These are phyloP conservation scores for Percopsis omiscomaycus DNA, from an alignment of 2,797 vertebrate species.

Conservation along the genomic window DNA sequence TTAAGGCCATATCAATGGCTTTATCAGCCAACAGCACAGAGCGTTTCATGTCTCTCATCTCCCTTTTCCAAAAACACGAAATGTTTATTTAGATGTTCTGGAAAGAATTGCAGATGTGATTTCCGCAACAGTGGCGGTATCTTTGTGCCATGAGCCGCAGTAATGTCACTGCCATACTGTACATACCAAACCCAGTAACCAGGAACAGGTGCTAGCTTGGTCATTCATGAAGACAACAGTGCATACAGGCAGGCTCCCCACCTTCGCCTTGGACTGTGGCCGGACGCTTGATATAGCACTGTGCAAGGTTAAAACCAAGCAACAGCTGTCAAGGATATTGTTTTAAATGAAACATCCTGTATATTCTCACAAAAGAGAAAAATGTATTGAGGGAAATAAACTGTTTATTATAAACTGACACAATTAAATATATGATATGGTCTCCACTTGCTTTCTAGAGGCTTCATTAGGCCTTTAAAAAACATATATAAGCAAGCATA, in stretches of 20 bases:
- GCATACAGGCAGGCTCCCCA: background rate
- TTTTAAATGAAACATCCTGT: no score
- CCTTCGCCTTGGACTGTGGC: constrained; percentile 2
- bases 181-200: constrained; percentile 41
- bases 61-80: constrained; percentile 36
- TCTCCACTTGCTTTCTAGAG: no score
- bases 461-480: no score
- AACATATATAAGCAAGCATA: no score
- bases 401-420: no score
- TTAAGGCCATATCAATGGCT: constrained; percentile 61
- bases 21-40: constrained; percentile 62
- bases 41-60: constrained; percentile 23
- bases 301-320: no score
- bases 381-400: no score
- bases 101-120: constrained; percentile 48
- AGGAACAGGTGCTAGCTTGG: constrained; percentile 52
- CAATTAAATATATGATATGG: no score
- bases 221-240: constrained; percentile 14
- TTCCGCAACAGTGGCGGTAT: constrained; percentile 19
- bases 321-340: no score
- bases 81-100: constrained; percentile 21
- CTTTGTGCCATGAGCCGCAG: constrained; percentile 23
- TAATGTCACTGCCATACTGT: constrained; percentile 32
- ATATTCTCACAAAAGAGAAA: no score
- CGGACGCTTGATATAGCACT: constrained; percentile 3